Conservation (phyloP, 2,888 invertebrate genomes). For the Lissonota sp. region DNA sequence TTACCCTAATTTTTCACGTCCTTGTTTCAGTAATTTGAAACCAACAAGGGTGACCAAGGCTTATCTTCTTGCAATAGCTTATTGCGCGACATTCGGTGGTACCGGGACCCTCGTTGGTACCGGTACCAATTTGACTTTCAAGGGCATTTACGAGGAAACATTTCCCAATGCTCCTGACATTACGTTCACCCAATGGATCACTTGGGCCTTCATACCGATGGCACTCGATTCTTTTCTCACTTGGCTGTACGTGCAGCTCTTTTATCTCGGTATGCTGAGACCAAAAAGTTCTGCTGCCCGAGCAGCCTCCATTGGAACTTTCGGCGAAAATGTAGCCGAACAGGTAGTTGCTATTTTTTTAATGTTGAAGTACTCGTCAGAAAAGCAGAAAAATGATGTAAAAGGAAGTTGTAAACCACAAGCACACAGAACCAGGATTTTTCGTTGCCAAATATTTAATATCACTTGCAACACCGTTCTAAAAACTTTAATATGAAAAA, state of each 20-base stretch:
- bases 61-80: slow-evolving; percentile 78
- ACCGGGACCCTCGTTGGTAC: slow-evolving; percentile 84
- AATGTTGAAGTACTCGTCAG: too few species aligned
- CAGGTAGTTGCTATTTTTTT: slow-evolving; percentile 62
- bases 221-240: slow-evolving; percentile 81
- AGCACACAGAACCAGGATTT: too few species aligned
- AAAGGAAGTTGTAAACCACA: neutral
- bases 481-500: too few species aligned
- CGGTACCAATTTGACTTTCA: slow-evolving; percentile 83
- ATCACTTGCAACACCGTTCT: too few species aligned
- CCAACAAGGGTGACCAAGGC: slow-evolving; percentile 76
- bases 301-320: slow-evolving; percentile 69
- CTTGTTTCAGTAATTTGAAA: slow-evolving; percentile 3
- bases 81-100: slow-evolving; percentile 82
- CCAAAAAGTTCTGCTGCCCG: slow-evolving; percentile 73
- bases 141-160: slow-evolving; percentile 79
- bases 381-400: neutral
- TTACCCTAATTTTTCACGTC: too few species aligned
- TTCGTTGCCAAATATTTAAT: too few species aligned
- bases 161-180: slow-evolving; percentile 78
- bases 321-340: slow-evolving; percentile 77
- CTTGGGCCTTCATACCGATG: slow-evolving; percentile 84
- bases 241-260: slow-evolving; percentile 84
- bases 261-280: slow-evolving; percentile 77
- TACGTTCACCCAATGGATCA: slow-evolving; percentile 84